Base-by-base conservation (phyloP, 1,140 invertebrate genomes). In the Chionoecetes opilio region DNA sequence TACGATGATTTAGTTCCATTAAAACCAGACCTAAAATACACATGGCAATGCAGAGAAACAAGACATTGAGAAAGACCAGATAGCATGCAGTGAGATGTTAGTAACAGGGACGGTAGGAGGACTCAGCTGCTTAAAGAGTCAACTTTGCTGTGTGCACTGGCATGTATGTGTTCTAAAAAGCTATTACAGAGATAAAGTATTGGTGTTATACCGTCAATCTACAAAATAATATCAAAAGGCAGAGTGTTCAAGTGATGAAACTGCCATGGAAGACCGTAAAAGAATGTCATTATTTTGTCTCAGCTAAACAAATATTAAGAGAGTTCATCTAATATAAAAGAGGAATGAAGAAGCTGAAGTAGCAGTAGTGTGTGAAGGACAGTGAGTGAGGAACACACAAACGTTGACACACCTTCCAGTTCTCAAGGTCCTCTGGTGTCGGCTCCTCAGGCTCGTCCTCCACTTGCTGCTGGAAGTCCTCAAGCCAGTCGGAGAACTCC, bases 391-490 rank as follows among this genome's bases (percentile, higher is more conserved):
- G 29, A 31, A 41, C 21, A 82, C 17, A 93, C 17, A 86, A 53
- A 31, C 26, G 2, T 6, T 2, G 29, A 38, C 91, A 75, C 35
- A 97, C 97, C 96, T 98, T 98, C 97, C 98, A 98, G 91, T 98
- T 98, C 41, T 98, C 98, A 95, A 99, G 97, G 97, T 99, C 98
- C 96, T 98, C 97, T 96, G 98, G 98, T 0, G 98, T 97, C 0
- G 98, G 98, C 2, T 98, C 97, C 96, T 98, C 98, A 3, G 98
- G 96, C 96, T 98, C 98, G n/a, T 97, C 97, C 96, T 97, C 97
- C 84, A 99, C 98, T 95, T 98, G 97, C 0, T 98, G 98, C 96
- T 99, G 98, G 95, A 98, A 98, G 37, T 98, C 97, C 96, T 98
- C 98, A 93, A 99, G 97, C 98, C 98, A 31, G 98, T 98, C 3